Percentiles rank a stretch among this genome's conserved stretches.
Evolutionary conservation across 2,888 invertebrate genomes (phyloP).

Genomic region (Agonopterix arenella): DNA sequence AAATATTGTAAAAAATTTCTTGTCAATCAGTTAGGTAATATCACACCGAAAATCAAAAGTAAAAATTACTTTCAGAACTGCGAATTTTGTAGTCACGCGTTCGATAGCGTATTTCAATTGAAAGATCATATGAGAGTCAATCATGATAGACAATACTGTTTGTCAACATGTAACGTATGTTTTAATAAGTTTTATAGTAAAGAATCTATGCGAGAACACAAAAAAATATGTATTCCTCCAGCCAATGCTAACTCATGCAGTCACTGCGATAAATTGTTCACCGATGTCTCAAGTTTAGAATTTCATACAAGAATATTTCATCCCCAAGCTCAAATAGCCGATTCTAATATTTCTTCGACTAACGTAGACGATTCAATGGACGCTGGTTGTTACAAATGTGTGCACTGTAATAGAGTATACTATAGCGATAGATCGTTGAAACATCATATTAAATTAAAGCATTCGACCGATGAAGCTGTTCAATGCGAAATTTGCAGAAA

Average conservation of each 20-base stretch:
- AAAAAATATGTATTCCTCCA: slow-evolving; percentile 45
- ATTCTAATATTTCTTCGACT: slow-evolving; percentile 40
- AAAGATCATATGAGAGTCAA: slow-evolving; percentile 46
- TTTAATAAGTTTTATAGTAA: slow-evolving; percentile 51
- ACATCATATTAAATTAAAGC: slow-evolving; percentile 57
- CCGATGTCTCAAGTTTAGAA: slow-evolving; percentile 49
- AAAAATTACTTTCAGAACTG: slow-evolving; percentile 31
- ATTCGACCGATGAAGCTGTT: slow-evolving; percentile 41
- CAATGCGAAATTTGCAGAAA: slow-evolving; percentile 49
- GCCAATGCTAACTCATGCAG: slow-evolving; percentile 41
- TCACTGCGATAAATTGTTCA: slow-evolving; percentile 56
- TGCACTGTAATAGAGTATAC: slow-evolving; percentile 44
- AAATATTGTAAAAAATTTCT: slow-evolving; percentile 46
- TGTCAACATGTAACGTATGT: slow-evolving; percentile 55
- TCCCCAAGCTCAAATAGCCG: slow-evolving; percentile 49
- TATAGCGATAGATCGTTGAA: slow-evolving; percentile 54
- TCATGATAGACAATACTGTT: slow-evolving; percentile 44
- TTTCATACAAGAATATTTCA: slow-evolving; percentile 57
- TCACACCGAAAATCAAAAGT: background rate
- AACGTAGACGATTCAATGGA: slow-evolving; percentile 27
- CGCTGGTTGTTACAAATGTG: slow-evolving; percentile 35
- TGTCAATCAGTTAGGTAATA: slow-evolving; percentile 14
- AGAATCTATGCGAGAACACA: slow-evolving; percentile 41
- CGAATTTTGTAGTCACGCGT: slow-evolving; percentile 39
- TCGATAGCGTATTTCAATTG: slow-evolving; percentile 38